Conservation (phyloP, 2,888 invertebrate genomes). For the Cactoblastis cactorum region DNA sequence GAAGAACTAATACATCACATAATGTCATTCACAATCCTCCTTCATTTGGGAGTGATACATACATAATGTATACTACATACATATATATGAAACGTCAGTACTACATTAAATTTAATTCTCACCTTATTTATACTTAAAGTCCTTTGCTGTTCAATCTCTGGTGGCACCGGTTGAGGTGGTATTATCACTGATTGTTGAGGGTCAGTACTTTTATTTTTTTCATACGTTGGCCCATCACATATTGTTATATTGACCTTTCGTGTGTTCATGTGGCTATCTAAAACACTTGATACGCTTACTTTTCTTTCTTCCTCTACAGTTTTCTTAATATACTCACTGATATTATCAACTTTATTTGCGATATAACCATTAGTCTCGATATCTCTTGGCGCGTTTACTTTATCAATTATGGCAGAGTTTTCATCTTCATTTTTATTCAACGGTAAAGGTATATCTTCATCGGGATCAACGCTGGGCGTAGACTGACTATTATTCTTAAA, state of each 20-base stretch:
- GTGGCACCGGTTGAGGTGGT: conserved; percentile 86
- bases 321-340: conserved; percentile 14
- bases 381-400: conserved; percentile 12
- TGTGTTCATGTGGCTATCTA: conserved; percentile 44
- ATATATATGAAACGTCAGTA: too few species aligned
- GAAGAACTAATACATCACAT: too few species aligned
- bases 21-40: too few species aligned
- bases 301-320: conserved; percentile 39
- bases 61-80: too few species aligned
- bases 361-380: conserved; percentile 4
- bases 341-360: background rate
- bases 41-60: too few species aligned
- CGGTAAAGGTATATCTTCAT: conserved; percentile 24
- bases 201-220: conserved; percentile 55
- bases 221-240: conserved; percentile 53
- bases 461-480: conserved; percentile 33
- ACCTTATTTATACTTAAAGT: conserved; percentile 90
- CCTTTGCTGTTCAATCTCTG: conserved; percentile 91
- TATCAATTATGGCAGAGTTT: conserved; percentile 21
- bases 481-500: conserved; percentile 66
- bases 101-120: too few species aligned
- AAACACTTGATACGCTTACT: conserved; percentile 46
- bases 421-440: conserved; percentile 20
- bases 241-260: conserved; percentile 66
- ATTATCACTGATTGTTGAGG: conserved; percentile 47